Percentiles rank a stretch among this genome's conserved stretches.
Evolutionary conservation across 2,888 invertebrate species (phyloP).

Genomic region (Clitarchus hookeri): DNA sequence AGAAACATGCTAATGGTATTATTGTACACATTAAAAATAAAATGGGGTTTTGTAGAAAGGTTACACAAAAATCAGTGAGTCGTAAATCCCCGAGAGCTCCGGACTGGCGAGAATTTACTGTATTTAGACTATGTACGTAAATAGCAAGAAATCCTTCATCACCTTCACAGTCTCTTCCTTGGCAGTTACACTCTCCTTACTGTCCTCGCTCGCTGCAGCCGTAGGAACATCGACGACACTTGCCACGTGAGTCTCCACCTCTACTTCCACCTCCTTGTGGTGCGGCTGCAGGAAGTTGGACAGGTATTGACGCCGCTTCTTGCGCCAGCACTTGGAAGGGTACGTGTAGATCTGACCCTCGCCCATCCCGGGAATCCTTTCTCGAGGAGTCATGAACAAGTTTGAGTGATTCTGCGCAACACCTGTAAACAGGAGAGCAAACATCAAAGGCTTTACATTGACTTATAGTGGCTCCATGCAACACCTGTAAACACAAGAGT

Average conservation of each 20-base stretch:
- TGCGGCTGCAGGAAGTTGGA: constrained; percentile 61
- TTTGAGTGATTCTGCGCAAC: constrained; percentile 95
- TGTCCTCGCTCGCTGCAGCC: constrained; percentile 58
- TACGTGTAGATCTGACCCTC: constrained; percentile 94
- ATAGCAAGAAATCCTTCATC: neutral
- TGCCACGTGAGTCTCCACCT: constrained; percentile 64
- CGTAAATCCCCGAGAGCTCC: too few species aligned
- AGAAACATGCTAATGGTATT: too few species aligned
- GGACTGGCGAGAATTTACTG: too few species aligned
- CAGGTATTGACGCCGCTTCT: constrained; percentile 84
- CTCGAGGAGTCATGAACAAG: constrained; percentile 84
- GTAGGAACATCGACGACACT: constrained; percentile 65
- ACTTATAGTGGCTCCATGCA: constrained; percentile 95
- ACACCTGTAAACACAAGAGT: constrained; percentile 71
- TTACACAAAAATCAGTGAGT: too few species aligned
- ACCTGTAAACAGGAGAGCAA: constrained; percentile 60
- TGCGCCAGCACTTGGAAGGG: constrained; percentile 86
- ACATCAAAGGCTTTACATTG: too few species aligned
- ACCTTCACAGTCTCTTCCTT: constrained; percentile 79
- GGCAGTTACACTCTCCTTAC: constrained; percentile 80
- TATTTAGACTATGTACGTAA: too few species aligned
- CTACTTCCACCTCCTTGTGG: constrained; percentile 48
- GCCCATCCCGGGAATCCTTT: constrained; percentile 86
- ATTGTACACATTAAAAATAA: too few species aligned
- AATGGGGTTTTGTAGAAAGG: too few species aligned